Evolutionary conservation across 2,888 invertebrate genomes (phyloP).

Genomic region (Meliscaeva auricollis): DNA sequence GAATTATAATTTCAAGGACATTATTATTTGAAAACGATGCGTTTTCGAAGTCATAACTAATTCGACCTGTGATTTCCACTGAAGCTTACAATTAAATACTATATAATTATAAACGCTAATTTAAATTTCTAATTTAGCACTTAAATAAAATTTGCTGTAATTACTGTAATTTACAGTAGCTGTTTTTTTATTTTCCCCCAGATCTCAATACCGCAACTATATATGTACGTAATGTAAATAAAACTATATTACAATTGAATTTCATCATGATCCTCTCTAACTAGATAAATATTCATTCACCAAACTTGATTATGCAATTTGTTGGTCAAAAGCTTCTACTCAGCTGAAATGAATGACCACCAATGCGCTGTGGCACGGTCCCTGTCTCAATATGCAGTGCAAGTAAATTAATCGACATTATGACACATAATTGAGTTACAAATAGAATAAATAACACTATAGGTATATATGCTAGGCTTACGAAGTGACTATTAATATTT

Average conservation of each 20-base stretch:
- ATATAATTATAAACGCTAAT: too few relatives aligned
- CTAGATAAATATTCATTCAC: constrained; percentile 57
- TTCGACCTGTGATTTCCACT: too few relatives aligned
- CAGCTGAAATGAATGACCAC: constrained; percentile 32
- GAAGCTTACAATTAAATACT: too few relatives aligned
- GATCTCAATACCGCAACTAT: too few relatives aligned
- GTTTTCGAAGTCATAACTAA: too few relatives aligned
- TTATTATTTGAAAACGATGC: too few relatives aligned
- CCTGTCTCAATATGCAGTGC: neutral
- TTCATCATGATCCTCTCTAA: constrained; percentile 53
- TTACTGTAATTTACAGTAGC: too few relatives aligned
- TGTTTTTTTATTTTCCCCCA: too few relatives aligned
- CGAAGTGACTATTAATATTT: constrained; percentile 73
- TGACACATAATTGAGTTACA: constrained; percentile 1
- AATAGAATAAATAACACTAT: neutral
- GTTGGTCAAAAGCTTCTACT: constrained; percentile 26
- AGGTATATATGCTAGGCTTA: constrained; percentile 34
- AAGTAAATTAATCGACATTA: constrained; percentile 2
- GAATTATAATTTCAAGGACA: too few relatives aligned
- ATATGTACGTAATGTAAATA: too few relatives aligned
- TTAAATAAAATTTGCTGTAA: too few relatives aligned
- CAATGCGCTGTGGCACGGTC: neutral
- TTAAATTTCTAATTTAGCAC: too few relatives aligned
- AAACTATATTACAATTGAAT: constrained; percentile 56
- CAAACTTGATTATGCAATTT: constrained; percentile 64